Evolutionary conservation across 92 coral and sea anemone genomes (phyloP).

Genomic region (Palythoa grandis): DNA sequence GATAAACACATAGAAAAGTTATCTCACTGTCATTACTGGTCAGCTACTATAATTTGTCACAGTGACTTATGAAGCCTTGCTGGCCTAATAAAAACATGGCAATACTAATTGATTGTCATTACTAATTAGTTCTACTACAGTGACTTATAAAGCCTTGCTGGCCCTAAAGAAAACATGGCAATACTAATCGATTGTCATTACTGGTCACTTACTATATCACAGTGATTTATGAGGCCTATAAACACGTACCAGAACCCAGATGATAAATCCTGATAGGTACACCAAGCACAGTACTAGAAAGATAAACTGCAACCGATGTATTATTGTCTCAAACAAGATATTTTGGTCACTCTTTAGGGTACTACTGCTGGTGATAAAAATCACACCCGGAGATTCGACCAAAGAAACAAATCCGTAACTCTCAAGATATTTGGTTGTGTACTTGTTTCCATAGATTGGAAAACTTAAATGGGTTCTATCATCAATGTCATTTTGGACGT

Average conservation of each 20-base stretch:
- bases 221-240: too few relatives aligned
- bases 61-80: too few relatives aligned
- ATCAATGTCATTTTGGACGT: conserved; percentile 65
- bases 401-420: conserved; percentile 62
- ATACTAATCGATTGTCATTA: too few relatives aligned
- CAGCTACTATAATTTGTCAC: too few relatives aligned
- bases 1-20: too few relatives aligned
- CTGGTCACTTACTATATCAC: too few relatives aligned
- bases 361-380: conserved; percentile 65
- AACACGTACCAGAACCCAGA: conserved; percentile 12
- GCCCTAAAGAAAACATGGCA: too few relatives aligned
- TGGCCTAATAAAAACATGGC: too few relatives aligned
- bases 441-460: conserved; percentile 79
- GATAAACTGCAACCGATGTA: not conserved
- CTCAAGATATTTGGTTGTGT: conserved; percentile 64
- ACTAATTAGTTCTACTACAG: too few relatives aligned
- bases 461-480: conserved; percentile 74
- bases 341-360: conserved; percentile 36
- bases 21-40: too few relatives aligned
- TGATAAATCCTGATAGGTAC: conserved; percentile 13
- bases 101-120: too few relatives aligned
- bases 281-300: not conserved
- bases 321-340: conserved; percentile 16
- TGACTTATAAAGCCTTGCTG: too few relatives aligned
- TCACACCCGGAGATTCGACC: conserved; percentile 82